Evolutionary conservation across 2,888 invertebrate genomes (phyloP).

Genomic region (Lottia gigantea): DNA sequence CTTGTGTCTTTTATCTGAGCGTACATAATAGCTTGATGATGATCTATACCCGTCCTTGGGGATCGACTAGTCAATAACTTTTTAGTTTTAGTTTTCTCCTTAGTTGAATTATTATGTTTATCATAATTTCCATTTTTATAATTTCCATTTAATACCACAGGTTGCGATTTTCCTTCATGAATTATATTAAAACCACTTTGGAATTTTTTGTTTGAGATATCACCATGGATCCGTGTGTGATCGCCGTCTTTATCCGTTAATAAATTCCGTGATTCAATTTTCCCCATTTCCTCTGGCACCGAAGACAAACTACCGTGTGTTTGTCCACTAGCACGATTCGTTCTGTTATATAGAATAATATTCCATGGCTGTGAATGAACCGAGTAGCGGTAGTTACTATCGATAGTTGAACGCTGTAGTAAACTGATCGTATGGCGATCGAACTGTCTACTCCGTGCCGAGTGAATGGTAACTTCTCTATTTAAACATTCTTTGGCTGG

Average conservation of each 20-base stretch:
- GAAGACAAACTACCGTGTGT: too few species aligned
- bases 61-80: not conserved
- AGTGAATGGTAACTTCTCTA: too few species aligned
- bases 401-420: too few species aligned
- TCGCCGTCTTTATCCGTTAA: not conserved
- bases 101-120: not conserved
- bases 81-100: slow-evolving; percentile 2
- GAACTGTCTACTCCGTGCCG: too few species aligned
- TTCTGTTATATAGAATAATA: too few species aligned
- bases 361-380: too few species aligned
- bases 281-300: not conserved
- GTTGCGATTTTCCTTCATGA: not conserved
- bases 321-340: too few species aligned
- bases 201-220: too few species aligned
- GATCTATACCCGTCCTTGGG: not conserved
- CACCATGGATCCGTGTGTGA: not conserved
- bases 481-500: too few species aligned
- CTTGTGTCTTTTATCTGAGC: not conserved
- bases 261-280: slow-evolving; percentile 7
- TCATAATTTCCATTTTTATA: not conserved
- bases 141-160: not conserved
- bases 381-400: too few species aligned
- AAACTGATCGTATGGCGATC: too few species aligned
- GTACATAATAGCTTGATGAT: not conserved
- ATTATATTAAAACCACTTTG: too few species aligned